phyloP scores from a whole-genome alignment of 2,113 vertebrate genomes.

The Daboia siamensis region DNA sequence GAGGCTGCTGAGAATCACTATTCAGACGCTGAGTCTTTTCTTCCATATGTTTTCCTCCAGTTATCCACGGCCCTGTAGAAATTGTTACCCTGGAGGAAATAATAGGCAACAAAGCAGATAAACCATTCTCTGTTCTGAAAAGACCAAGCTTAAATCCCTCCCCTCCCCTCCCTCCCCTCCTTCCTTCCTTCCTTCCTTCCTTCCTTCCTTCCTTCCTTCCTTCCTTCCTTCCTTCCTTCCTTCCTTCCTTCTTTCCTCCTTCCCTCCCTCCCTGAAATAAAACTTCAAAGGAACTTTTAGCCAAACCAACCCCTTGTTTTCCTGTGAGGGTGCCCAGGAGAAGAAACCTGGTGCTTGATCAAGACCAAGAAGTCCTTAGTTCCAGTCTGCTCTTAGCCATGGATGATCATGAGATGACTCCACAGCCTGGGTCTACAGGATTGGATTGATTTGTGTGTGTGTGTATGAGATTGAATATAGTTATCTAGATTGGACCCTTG shows the following conservation, averaged over 20 bases:
- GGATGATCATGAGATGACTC: too few species aligned
- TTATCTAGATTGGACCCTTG: neutral
- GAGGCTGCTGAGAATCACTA: slow-evolving; percentile 21
- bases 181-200: neutral
- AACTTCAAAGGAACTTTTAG: too few species aligned
- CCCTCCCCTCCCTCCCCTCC: fast-evolving
- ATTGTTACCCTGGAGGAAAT: neutral
- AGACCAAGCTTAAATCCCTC: neutral
- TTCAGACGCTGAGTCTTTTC: slow-evolving; percentile 16
- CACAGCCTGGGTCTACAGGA: too few species aligned
- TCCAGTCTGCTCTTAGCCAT: too few species aligned
- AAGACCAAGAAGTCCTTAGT: too few species aligned
- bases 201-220: too few species aligned
- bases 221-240: too few species aligned
- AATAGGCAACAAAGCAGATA: neutral
- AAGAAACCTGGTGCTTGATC: too few species aligned
- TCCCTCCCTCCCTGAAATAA: too few species aligned
- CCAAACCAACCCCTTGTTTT: too few species aligned
- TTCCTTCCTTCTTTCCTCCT: too few species aligned
- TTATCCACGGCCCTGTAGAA: slow-evolving; percentile 13
- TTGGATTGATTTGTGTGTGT: neutral
- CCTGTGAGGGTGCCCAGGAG: too few species aligned
- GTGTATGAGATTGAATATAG: neutral
- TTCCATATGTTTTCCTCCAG: slow-evolving; percentile 21
- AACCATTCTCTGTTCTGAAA: neutral